These are phyloP conservation scores for Arnoldichthys spilopterus DNA, from an alignment of 2,797 vertebrate species.

Conservation along the genomic window DNA sequence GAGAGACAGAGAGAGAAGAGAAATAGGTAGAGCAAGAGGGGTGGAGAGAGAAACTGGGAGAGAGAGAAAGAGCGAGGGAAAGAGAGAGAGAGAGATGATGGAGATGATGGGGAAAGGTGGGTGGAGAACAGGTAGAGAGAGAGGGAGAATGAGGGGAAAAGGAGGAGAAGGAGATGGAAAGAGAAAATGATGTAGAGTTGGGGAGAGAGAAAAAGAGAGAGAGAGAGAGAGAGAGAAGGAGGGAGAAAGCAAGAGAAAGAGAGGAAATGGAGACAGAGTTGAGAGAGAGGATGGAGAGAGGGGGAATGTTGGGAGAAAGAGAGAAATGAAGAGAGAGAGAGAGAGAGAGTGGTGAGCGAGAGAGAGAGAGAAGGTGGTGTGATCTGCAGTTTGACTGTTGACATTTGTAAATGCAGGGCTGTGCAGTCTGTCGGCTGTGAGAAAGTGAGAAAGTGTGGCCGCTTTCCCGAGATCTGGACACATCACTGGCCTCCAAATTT, in stretches of 20 bases:
- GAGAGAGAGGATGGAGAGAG: neutral
- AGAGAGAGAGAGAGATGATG: neutral
- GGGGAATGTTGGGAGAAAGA: too few relatives aligned
- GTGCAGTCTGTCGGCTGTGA: neutral
- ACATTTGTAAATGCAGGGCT: neutral
- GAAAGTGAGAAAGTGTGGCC: neutral
- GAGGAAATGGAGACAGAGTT: neutral
- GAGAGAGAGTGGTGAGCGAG: neutral
- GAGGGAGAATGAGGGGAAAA: neutral
- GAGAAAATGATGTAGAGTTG: conserved; percentile 1
- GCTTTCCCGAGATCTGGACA: neutral
- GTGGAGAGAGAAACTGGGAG: neutral
- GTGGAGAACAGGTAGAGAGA: neutral
- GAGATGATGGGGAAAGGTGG: neutral
- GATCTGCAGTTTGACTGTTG: neutral
- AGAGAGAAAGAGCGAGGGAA: neutral
- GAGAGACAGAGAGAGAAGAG: conserved; percentile 5
- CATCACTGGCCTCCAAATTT: neutral
- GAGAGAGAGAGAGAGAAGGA: neutral
- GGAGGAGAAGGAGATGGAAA: neutral
- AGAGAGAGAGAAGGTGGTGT: conserved; percentile 18
- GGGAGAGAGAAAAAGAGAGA: neutral
- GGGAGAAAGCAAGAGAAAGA: neutral
- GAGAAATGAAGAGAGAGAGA: neutral
- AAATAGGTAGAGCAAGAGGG: too few relatives aligned